phyloP scores from a whole-genome alignment of 2,888 invertebrate species.

The Melipona beecheii region DNA sequence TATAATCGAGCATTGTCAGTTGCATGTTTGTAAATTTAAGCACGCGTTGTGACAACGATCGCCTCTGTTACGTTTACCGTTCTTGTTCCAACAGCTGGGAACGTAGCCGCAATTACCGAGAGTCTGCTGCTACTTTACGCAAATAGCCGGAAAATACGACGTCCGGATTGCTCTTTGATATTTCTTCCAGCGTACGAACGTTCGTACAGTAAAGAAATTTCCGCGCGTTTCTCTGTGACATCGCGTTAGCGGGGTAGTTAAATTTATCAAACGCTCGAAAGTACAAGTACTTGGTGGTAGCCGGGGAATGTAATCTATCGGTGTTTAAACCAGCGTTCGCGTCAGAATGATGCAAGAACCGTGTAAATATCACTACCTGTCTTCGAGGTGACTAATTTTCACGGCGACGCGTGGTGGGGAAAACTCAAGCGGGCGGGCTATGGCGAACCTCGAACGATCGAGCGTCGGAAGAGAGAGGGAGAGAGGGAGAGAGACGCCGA shows the following conservation, averaged over 20 bases:
- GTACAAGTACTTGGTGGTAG: background rate
- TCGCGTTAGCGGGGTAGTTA: background rate
- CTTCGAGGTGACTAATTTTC: conserved; percentile 61
- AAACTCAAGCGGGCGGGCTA: conserved; percentile 31
- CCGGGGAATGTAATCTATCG: conserved; percentile 5
- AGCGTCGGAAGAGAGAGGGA: background rate
- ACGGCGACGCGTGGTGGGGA: conserved; percentile 19
- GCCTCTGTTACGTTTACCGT: conserved; percentile 2
- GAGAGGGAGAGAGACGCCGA: conserved; percentile 5
- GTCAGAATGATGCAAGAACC: conserved; percentile 2
- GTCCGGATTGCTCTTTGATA: background rate
- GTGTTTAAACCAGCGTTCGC: conserved; percentile 17
- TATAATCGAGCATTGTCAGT: conserved; percentile 21
- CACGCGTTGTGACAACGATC: conserved; percentile 35
- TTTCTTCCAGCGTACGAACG: background rate
- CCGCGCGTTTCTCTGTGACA: too few relatives aligned
- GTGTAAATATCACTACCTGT: conserved; percentile 54
- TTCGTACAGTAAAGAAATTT: background rate
- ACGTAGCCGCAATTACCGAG: conserved; percentile 6
- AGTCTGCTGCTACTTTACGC: background rate
- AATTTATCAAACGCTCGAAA: conserved; percentile 12
- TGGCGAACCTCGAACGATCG: conserved; percentile 28
- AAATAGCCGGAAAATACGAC: background rate
- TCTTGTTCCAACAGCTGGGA: background rate
- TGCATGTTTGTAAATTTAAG: conserved; percentile 36